These are phyloP conservation scores for Phataginus tricuspis DNA, from an alignment of 2,797 vertebrate species.

Conservation along the genomic window DNA sequence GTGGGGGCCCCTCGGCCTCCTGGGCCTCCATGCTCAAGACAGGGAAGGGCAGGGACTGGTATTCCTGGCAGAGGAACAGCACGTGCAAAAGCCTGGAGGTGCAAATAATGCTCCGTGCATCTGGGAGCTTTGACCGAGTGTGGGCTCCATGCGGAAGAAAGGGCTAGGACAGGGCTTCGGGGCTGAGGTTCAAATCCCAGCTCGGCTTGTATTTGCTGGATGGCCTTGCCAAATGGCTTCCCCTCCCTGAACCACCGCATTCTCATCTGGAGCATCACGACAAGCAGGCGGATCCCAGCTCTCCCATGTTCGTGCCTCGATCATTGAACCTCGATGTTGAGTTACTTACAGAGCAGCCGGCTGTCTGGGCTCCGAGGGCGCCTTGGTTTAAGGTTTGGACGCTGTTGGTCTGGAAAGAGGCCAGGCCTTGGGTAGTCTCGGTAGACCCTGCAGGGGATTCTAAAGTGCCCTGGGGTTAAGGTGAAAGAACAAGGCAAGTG, in stretches of 20 bases:
- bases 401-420: neutral
- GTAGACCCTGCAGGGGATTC: neutral
- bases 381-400: neutral
- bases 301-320: accelerated
- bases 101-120: accelerated
- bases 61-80: neutral
- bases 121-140: neutral
- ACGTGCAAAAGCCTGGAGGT: neutral
- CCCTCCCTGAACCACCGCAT: neutral
- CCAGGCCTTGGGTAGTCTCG: neutral
- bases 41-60: neutral
- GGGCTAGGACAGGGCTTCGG: accelerated
- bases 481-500: accelerated
- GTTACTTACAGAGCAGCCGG: neutral
- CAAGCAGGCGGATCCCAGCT: neutral
- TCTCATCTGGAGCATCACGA: neutral
- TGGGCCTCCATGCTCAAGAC: accelerated
- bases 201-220: neutral
- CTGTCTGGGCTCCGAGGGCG: neutral
- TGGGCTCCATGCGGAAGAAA: neutral
- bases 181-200: neutral
- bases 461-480: neutral
- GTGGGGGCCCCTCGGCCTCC: neutral
- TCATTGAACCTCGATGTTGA: neutral
- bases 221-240: neutral